These are phyloP conservation scores for Drosophila repletoides DNA, from an alignment of 1,140 invertebrate species.

Conservation along the genomic window DNA sequence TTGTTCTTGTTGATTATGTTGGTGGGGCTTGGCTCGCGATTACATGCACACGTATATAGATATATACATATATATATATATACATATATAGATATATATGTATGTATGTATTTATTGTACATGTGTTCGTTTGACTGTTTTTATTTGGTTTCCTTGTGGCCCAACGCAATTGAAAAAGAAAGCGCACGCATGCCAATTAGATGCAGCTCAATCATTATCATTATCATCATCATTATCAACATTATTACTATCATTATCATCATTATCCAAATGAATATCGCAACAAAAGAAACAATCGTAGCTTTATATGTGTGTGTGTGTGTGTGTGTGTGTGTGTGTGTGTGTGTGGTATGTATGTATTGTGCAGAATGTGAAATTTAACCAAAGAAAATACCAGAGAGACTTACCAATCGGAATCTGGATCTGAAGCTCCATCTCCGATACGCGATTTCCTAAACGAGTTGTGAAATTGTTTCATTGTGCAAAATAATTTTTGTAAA, in stretches of 20 bases:
- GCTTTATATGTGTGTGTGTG: slow-evolving; percentile 26
- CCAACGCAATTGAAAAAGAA: slow-evolving; percentile 65
- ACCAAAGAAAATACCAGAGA: slow-evolving; percentile 59
- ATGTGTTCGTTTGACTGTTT: slow-evolving; percentile 18
- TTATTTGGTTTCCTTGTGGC: slow-evolving; percentile 27
- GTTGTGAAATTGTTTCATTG: slow-evolving; percentile 41
- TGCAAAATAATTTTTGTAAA: slow-evolving; percentile 8
- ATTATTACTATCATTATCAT: slow-evolving; percentile 18
- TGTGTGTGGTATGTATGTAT: slow-evolving; percentile 22
- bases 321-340: slow-evolving; percentile 9
- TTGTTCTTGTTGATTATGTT: too few relatives aligned
- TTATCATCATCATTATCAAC: slow-evolving; percentile 24
- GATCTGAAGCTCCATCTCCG: slow-evolving; percentile 81
- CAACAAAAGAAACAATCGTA: slow-evolving; percentile 64
- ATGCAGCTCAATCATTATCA: slow-evolving; percentile 45
- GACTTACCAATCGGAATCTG: slow-evolving; percentile 82
- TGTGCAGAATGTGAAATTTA: slow-evolving; percentile 52
- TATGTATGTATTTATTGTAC: neutral
- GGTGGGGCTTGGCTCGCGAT: slow-evolving; percentile 6
- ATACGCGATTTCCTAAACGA: slow-evolving; percentile 81
- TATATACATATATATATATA: slow-evolving; percentile 1
- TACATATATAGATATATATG: neutral
- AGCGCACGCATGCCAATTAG: slow-evolving; percentile 72
- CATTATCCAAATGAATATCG: slow-evolving; percentile 27
- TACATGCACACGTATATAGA: slow-evolving; percentile 2